phyloP scores from a whole-genome alignment of 2,797 vertebrate genomes.

The Gymnoscopelus braueri region DNA sequence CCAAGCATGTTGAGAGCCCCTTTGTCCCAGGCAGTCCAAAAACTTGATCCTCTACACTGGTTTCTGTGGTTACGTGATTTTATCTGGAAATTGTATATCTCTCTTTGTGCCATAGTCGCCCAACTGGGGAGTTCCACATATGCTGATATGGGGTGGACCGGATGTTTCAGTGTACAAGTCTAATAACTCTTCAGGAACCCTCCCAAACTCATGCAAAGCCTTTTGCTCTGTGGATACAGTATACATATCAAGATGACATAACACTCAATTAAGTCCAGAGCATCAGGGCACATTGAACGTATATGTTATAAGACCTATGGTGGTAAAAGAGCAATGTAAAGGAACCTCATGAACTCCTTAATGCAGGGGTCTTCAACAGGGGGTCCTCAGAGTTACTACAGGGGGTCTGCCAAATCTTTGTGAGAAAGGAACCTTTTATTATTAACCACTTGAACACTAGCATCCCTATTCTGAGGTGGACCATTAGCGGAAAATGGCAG shows the following conservation, averaged over 20 bases:
- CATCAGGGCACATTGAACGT: conserved; percentile 6
- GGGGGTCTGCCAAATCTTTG: not conserved
- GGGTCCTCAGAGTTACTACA: too few relatives aligned
- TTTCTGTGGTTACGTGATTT: not conserved
- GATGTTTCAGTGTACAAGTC: not conserved
- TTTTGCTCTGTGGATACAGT: not conserved
- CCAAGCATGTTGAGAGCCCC: not conserved
- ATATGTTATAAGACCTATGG: not conserved
- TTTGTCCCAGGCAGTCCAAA: not conserved
- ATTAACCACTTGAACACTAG: too few relatives aligned
- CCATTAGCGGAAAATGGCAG: not conserved
- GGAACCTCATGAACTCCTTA: not conserved
- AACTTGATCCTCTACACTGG: not conserved
- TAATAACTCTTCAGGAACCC: not conserved
- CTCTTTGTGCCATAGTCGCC: not conserved
- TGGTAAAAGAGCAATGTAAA: too few relatives aligned
- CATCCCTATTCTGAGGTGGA: too few relatives aligned
- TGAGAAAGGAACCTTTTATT: too few relatives aligned
- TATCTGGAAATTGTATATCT: not conserved
- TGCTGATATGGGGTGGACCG: not conserved
- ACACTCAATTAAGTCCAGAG: too few relatives aligned
- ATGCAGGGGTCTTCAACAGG: not conserved
- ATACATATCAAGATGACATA: conserved; percentile 1
- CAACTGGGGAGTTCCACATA: not conserved
- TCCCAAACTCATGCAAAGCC: not conserved